Base-by-base conservation (phyloP, 2,888 invertebrate species). In the Chloroclysta siterata region DNA sequence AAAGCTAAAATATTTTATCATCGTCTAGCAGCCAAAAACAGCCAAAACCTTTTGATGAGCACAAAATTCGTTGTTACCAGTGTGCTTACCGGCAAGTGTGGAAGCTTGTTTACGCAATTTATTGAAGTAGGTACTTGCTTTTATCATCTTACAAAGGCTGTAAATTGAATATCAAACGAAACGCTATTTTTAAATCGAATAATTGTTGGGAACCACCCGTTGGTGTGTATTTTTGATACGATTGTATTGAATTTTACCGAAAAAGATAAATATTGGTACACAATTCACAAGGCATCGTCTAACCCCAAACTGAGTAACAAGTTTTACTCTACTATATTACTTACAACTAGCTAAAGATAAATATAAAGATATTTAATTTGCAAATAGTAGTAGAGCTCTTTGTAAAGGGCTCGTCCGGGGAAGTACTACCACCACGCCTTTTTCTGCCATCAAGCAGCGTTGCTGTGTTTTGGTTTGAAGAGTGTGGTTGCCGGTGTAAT, bases 111-210 rank as follows among this genome's bases (percentile, higher is more conserved):
- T 29, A 29, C 28, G 44, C 53, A 44, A 53, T 53, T 29, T 53
- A 29, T 44, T 53, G 53, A 42, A 53, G 47, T 48, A 42, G 41
- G 48, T 29, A 48, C 28, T 44, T 42, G 5, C 10, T 53, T 29
- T 44, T 29, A 10, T 13, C 15, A 41, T 41, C 39, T 28, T 13
- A 28, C 42, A 42, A 42, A 29, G 29, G 41, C 22, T 11, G 28
- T 53, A 29, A 44, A 63, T 59, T 59, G 55, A 48, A 53, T 65
- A 46, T 46, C 46, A 46, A 46, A 46, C 10, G 17, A 46, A 46
- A 10, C 3, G 2, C 17, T 11, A 44, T 44, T 44, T 44, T 5
- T 15, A 44, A 14, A n/a, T 33, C 7, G 15, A 44, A 15, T 44
- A 44, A 44, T 44, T 44, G 15, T 8, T 39, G 11, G 33, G 4